Evolutionary conservation across 2,113 vertebrate genomes (phyloP).

Genomic region (Silurus meridionalis): DNA sequence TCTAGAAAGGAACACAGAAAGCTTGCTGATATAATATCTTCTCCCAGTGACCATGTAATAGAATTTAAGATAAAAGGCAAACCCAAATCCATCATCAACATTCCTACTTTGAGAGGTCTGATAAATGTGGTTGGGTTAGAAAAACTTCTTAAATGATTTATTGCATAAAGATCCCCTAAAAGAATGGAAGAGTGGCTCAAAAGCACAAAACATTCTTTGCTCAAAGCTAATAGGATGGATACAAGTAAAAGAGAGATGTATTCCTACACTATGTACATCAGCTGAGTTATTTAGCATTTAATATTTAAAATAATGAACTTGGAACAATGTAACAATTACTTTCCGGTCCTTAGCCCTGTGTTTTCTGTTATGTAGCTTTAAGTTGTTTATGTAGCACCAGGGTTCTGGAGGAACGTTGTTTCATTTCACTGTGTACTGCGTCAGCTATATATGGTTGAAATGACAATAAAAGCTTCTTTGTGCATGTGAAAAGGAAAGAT

Average conservation of each 20-base stretch:
- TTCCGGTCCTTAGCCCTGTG: no score
- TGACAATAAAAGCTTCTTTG: no score
- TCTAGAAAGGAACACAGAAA: not conserved
- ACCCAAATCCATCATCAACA: conserved; percentile 12
- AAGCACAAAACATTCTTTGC: not conserved
- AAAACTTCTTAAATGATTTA: conserved; percentile 21
- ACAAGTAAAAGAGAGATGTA: not conserved
- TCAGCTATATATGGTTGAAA: no score
- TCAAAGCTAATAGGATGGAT: not conserved
- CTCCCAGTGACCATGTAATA: conserved; percentile 3
- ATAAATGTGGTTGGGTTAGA: not conserved
- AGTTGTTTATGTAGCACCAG: no score
- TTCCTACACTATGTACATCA: not conserved
- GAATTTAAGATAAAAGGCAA: conserved; percentile 11
- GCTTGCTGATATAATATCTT: conserved; percentile 16
- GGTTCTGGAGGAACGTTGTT: no score
- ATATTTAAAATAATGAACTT: not conserved
- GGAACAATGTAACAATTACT: no score
- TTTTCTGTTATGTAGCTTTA: no score
- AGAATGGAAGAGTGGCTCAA: not conserved
- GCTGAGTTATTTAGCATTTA: not conserved
- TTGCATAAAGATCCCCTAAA: not conserved
- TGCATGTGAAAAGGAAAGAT: not conserved
- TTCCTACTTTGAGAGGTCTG: not conserved
- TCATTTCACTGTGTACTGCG: no score